These are phyloP conservation scores for Drosophila birchii DNA, from an alignment of 2,888 invertebrate genomes.

Conservation along the genomic window DNA sequence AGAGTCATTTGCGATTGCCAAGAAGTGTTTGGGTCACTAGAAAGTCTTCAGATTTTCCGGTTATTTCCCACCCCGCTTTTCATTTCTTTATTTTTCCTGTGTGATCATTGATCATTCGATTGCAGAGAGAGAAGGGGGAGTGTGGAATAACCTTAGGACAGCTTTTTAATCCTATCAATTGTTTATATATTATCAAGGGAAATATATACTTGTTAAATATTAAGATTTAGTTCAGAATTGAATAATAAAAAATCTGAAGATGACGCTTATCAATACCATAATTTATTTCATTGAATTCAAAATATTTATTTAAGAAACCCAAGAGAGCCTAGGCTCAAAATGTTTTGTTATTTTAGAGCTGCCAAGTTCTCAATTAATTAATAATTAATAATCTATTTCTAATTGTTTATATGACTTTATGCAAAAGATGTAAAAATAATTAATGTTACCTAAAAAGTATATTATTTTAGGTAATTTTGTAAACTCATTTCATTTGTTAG, in stretches of 20 bases:
- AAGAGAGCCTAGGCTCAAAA: too few species aligned
- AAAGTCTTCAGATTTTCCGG: conserved; percentile 11
- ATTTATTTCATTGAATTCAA: neutral
- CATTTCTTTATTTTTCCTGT: neutral
- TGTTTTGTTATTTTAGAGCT: neutral
- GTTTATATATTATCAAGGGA: neutral
- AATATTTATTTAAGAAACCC: neutral
- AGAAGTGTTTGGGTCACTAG: conserved; percentile 25
- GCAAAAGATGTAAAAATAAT: too few species aligned
- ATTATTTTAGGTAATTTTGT: neutral
- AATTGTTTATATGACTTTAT: too few species aligned
- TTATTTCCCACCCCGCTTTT: conserved; percentile 12
- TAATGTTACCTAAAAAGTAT: neutral
- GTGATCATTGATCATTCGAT: conserved; percentile 24
- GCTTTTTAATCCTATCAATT: neutral
- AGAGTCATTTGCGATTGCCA: conserved; percentile 8
- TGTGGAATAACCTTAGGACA: conserved; percentile 19
- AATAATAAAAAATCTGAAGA: neutral
- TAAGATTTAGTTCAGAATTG: neutral
- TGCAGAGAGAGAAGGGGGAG: conserved; percentile 11
- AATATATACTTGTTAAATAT: neutral
- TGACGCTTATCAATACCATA: neutral
- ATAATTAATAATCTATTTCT: too few species aligned
- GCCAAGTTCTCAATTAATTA: too few species aligned
- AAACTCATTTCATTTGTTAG: neutral